A percentile compares a stretch with the other conserved stretches of the same genome.
These are phyloP conservation scores for Rhaphigaster nebulosa DNA, from an alignment of 2,888 invertebrate genomes.

Conservation along the genomic window DNA sequence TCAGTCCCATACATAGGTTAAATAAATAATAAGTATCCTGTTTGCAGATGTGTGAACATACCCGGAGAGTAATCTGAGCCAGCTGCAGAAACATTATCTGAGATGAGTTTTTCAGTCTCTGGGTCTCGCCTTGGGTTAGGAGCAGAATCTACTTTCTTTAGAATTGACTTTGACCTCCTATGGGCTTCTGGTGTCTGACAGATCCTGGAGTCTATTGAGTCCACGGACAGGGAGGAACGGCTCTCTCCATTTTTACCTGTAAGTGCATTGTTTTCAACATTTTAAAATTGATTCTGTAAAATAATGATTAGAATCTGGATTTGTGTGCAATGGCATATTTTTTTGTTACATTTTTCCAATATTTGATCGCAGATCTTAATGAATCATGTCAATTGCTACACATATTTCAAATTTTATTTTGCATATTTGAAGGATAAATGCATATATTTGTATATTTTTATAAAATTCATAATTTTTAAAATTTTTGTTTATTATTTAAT, in stretches of 20 bases:
- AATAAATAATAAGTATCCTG: background rate
- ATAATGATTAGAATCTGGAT: too few relatives aligned
- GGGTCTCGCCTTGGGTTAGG: conserved; percentile 75
- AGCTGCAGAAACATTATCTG: conserved; percentile 76
- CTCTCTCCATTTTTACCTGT: conserved; percentile 73
- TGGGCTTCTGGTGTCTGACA: conserved; percentile 77
- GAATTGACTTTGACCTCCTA: conserved; percentile 80
- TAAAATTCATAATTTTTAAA: too few relatives aligned
- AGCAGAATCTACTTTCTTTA: conserved; percentile 78
- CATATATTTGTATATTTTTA: too few relatives aligned
- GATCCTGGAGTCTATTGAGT: conserved; percentile 77
- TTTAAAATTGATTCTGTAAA: background rate
- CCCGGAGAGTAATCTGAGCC: conserved; percentile 69
- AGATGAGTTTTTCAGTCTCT: conserved; percentile 82
- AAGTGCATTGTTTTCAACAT: conserved; percentile 1
- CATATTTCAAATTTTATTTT: too few relatives aligned
- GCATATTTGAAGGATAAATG: too few relatives aligned
- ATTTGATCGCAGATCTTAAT: too few relatives aligned
- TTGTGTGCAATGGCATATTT: too few relatives aligned
- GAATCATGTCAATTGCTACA: too few relatives aligned
- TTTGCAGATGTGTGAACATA: conserved; percentile 60
- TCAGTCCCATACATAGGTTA: too few relatives aligned
- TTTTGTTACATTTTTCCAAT: too few relatives aligned
- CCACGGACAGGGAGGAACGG: conserved; percentile 78
- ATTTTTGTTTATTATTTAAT: too few relatives aligned